These are phyloP conservation scores for Panulirus ornatus DNA, from an alignment of 1,140 invertebrate species.

Conservation along the genomic window DNA sequence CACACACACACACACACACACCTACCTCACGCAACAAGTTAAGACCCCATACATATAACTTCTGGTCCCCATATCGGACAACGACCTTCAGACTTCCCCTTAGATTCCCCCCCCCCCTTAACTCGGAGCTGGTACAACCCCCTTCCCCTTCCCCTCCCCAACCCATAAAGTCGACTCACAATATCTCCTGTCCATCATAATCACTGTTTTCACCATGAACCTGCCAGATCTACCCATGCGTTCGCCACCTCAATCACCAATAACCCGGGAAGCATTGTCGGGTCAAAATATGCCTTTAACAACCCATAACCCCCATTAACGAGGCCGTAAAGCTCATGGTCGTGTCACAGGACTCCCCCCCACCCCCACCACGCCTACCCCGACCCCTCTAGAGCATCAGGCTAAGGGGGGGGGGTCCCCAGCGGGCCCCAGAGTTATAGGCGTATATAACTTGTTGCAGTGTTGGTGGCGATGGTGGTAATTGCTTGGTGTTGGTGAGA, in stretches of 20 bases:
- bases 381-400: too few relatives aligned
- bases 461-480: too few relatives aligned
- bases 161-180: not conserved
- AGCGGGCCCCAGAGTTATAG: not conserved
- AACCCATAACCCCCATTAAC: slow-evolving; percentile 28
- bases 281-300: not conserved
- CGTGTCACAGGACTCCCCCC: not conserved
- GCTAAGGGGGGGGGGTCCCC: too few relatives aligned
- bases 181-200: not conserved
- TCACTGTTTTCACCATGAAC: too few relatives aligned
- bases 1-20: slow-evolving; percentile 37
- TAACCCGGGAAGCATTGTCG: not conserved
- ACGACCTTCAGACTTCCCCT: not conserved
- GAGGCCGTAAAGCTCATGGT: slow-evolving; percentile 28
- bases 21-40: not conserved
- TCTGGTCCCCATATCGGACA: too few relatives aligned
- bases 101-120: not conserved
- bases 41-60: not conserved
- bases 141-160: not conserved
- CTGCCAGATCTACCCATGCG: not conserved
- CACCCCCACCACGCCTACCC: too few relatives aligned
- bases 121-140: too few relatives aligned
- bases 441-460: not conserved
- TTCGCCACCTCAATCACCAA: not conserved
- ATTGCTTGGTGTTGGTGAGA: not conserved